phyloP scores from a whole-genome alignment of 1,140 invertebrate species.

The Pseudomyrmex pallidus region DNA sequence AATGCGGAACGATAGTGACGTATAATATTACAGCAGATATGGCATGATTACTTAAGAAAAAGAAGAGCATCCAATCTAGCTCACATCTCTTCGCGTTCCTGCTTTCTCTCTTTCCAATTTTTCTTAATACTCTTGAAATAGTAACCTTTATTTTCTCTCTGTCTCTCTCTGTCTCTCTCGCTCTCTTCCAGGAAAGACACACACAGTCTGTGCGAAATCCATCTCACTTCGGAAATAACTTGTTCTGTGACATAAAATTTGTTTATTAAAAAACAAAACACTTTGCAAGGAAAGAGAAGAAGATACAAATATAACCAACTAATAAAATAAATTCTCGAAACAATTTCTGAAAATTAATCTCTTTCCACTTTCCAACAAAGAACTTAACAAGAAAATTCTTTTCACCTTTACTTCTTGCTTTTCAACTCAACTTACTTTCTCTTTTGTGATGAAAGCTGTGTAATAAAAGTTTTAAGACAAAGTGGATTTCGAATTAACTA shows the following conservation, averaged over 20 bases:
- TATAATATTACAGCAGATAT: not conserved
- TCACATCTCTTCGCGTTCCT: not conserved
- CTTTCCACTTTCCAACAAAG: not conserved
- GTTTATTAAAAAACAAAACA: not conserved
- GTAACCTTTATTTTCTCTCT: not conserved
- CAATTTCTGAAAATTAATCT: constrained; percentile 16
- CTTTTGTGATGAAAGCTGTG: constrained; percentile 21
- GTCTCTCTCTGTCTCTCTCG: not conserved
- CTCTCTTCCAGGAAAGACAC: not conserved
- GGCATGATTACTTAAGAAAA: constrained; percentile 58
- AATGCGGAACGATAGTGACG: constrained; percentile 37
- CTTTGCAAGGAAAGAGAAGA: not conserved
- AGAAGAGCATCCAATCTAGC: constrained; percentile 10
- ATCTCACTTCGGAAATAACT: not conserved
- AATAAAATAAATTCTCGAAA: constrained; percentile 1
- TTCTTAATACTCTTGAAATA: not conserved
- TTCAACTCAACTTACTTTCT: constrained; percentile 7
- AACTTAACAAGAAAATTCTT: constrained; percentile 8
- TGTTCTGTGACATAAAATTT: not conserved
- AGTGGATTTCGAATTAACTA: constrained; percentile 27
- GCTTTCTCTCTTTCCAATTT: constrained; percentile 16
- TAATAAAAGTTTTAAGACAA: constrained; percentile 11
- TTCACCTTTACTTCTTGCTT: not conserved
- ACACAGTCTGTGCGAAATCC: not conserved
- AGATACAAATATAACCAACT: not conserved